Evolutionary conservation across 2,888 invertebrate genomes (phyloP).

Genomic region (Drosophila anomelani): DNA sequence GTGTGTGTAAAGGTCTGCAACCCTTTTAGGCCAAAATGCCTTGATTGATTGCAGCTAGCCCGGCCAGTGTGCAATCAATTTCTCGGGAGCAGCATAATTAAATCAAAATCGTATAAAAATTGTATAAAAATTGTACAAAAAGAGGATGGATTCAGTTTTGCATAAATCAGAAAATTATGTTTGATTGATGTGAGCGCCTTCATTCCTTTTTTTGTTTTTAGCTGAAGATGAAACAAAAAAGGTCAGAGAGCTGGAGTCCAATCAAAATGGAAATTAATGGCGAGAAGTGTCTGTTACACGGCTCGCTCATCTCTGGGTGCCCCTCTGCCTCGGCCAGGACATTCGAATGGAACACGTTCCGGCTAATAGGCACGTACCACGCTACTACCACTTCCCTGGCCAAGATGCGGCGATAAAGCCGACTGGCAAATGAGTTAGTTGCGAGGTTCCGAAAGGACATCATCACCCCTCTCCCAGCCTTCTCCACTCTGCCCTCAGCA

Average conservation of each 20-base stretch:
- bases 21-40: slow-evolving; percentile 24
- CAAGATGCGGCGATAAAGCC: slow-evolving; percentile 46
- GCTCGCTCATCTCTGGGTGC: neutral
- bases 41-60: slow-evolving; percentile 58
- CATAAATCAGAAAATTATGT: slow-evolving; percentile 50
- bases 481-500: neutral
- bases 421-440: slow-evolving; percentile 47
- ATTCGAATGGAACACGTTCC: slow-evolving; percentile 68
- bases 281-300: slow-evolving; percentile 42
- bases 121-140: slow-evolving; percentile 40
- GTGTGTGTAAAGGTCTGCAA: slow-evolving; percentile 18
- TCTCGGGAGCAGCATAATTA: slow-evolving; percentile 59
- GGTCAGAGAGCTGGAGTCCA: slow-evolving; percentile 25
- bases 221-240: slow-evolving; percentile 24
- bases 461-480: neutral
- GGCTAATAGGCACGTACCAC: slow-evolving; percentile 71
- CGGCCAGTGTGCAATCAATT: slow-evolving; percentile 58
- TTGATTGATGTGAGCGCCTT: slow-evolving; percentile 59
- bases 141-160: slow-evolving; percentile 22
- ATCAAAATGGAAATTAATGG: slow-evolving; percentile 49
- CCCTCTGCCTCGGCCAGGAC: slow-evolving; percentile 11
- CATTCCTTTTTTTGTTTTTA: neutral
- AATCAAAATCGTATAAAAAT: slow-evolving; percentile 53
- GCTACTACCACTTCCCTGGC: slow-evolving; percentile 20
- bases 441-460: slow-evolving; percentile 13